Evolutionary conservation across 1,140 invertebrate species (phyloP).

Genomic region (Chionoecetes opilio): DNA sequence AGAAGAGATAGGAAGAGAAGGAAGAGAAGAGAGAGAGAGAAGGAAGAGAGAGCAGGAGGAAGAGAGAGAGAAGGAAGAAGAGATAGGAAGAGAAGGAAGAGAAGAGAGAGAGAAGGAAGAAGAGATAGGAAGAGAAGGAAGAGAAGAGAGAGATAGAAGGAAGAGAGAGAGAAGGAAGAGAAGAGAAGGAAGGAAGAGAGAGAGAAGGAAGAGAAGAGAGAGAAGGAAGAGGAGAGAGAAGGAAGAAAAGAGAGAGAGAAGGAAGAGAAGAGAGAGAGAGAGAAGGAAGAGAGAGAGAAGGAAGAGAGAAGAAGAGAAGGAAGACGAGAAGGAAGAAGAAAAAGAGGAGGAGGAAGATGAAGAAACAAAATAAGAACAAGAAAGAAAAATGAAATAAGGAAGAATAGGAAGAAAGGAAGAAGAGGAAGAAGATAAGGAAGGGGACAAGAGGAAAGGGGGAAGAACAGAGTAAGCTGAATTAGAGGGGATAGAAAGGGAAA

Average conservation of each 20-base stretch:
- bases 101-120: neutral
- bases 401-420: no score
- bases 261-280: neutral
- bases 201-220: neutral
- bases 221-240: conserved; percentile 22
- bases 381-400: no score
- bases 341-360: no score
- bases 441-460: no score
- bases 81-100: neutral
- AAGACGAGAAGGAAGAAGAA: no score
- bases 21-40: neutral
- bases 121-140: neutral
- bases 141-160: neutral
- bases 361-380: no score
- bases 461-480: no score
- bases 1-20: neutral
- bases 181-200: neutral
- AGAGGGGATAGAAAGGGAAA: no score
- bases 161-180: neutral
- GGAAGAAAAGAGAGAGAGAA: conserved; percentile 25
- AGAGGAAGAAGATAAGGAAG: no score
- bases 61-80: neutral
- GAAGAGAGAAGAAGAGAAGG: no score
- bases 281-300: no score
- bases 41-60: neutral